Evolutionary conservation across 30 jellyfish, hydroid and myxozoan species (phyloP), one percentile per base, ranked within the genome.

Genomic region (Aurelia sp.): DNA sequence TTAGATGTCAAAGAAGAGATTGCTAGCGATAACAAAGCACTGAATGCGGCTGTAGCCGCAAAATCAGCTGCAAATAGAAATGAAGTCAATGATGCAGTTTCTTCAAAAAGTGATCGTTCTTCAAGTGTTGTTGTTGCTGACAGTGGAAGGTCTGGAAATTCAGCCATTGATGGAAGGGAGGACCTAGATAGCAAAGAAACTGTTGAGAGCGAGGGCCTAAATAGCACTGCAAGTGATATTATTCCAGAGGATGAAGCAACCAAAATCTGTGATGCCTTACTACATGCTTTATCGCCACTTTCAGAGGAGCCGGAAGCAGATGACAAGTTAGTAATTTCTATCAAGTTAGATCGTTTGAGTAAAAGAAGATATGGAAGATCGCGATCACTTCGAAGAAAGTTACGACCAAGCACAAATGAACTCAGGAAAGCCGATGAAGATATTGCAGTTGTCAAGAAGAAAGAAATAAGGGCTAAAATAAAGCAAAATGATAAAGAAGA

Each of bases 181-280:
- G 16, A 13, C 55, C 55, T 8, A 7, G 55, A 44, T 7, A 44
- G 15, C 55, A 44, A 2, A 2, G 55, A 8, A 7, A 44, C 0
- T 44, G 55, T 2, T 10, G 15, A 10, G 15, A 44, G 13, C 55
- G 55, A 44, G 16, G 33, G 69, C 69, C 12, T 4, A 18, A 11
- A 58, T 6, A 33, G 60, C 61, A 33, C 57, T 15, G 79, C 47
- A 50, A 82, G 92, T 70, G 92, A 82, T 35, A 82, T 82, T 4
- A 82, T 82, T 13, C 92, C 92, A 7, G 71, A 82, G 44, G 92
- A 82, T 58, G 92, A 82, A 31, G 92, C 92, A 11, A 82, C 92
- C 5, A 62, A 82, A 62, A 82, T 82, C n/a, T 82, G 92, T 27
- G 85, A 82, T 59, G 92, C 92, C 16, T 47, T 82, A 23, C 23